A percentile compares a stretch with the other conserved stretches of the same genome.
phyloP scores from a whole-genome alignment of 2,113 vertebrate genomes.

The Conger conger region DNA sequence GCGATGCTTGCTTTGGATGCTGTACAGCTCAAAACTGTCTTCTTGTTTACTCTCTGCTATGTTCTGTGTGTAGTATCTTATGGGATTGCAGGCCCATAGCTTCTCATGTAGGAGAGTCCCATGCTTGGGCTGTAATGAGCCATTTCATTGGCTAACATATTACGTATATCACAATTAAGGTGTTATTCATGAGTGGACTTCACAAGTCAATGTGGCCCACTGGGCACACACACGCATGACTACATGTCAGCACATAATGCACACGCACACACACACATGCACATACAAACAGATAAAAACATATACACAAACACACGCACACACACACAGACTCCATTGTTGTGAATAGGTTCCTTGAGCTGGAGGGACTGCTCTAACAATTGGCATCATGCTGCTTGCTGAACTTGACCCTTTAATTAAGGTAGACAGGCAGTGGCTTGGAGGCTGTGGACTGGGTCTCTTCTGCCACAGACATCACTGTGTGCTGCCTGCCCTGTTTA shows the following conservation, averaged over 20 bases:
- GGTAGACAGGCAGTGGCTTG: background rate
- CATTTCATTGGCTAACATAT: background rate
- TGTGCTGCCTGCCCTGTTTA: background rate
- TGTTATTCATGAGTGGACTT: background rate
- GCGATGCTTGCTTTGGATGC: background rate
- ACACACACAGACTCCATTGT: background rate
- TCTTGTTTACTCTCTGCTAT: background rate
- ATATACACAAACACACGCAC: background rate
- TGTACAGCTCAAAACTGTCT: background rate
- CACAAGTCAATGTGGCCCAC: background rate
- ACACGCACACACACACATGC: background rate
- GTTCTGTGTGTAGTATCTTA: background rate
- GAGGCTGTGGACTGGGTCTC: background rate
- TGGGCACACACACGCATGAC: background rate
- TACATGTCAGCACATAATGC: background rate
- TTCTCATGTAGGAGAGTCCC: background rate
- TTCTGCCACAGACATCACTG: background rate
- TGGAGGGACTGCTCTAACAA: background rate
- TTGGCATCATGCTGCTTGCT: background rate
- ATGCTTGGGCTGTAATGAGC: background rate
- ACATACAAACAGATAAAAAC: background rate
- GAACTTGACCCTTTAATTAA: background rate
- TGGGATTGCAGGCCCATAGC: background rate
- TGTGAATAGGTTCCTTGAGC: background rate
- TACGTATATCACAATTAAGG: background rate